phyloP scores from a whole-genome alignment of 2,888 invertebrate genomes.

The Philopedon plagiatum region DNA sequence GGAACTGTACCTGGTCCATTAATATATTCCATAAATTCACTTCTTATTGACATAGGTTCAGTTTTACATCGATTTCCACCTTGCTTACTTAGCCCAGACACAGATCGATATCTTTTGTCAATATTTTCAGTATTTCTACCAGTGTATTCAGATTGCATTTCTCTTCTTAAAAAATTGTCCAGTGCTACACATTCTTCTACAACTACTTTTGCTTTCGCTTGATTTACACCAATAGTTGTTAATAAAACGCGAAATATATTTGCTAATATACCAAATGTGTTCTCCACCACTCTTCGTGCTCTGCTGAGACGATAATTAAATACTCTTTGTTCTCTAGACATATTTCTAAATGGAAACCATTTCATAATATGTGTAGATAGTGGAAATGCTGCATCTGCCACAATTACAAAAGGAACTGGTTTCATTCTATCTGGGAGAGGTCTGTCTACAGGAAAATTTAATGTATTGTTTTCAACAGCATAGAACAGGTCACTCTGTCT shows the following conservation, averaged over 20 bases:
- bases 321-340: neutral
- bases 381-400: neutral
- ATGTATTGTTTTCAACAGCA: neutral
- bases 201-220: neutral
- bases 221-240: neutral
- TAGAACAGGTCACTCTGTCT: neutral
- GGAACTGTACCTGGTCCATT: slow-evolving; percentile 27
- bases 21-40: slow-evolving; percentile 27
- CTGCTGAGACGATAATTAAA: neutral
- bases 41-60: slow-evolving; percentile 10
- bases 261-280: neutral
- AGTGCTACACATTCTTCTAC: neutral
- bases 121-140: slow-evolving; percentile 24
- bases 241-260: neutral
- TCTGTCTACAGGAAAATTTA: neutral
- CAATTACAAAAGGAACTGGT: neutral
- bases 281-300: neutral
- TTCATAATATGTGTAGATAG: neutral
- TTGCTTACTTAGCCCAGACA: slow-evolving; percentile 36
- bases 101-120: slow-evolving; percentile 26
- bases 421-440: neutral
- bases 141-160: slow-evolving; percentile 9
- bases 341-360: neutral
- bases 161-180: neutral
- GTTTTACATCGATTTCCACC: slow-evolving; percentile 19